These are phyloP conservation scores for Ammodramus savannarum DNA, from an alignment of 2,113 vertebrate species.

Conservation along the genomic window DNA sequence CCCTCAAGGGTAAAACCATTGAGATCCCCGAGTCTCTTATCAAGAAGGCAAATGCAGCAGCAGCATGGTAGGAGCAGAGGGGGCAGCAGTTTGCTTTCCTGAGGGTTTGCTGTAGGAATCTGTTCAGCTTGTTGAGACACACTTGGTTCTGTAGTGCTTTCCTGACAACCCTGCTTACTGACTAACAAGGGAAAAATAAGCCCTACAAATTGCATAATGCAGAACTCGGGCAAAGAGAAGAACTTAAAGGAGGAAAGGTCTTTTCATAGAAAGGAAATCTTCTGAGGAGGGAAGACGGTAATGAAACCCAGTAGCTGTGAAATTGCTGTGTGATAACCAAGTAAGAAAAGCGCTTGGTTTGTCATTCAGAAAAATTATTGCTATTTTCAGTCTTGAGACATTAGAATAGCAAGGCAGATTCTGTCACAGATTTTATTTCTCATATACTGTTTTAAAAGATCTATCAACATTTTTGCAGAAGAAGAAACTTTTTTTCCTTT, in stretches of 20 bases:
- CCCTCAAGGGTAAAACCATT: background rate
- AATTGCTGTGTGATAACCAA: constrained; percentile 24
- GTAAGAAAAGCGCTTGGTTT: background rate
- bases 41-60: background rate
- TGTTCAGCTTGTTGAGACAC: background rate
- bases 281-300: background rate
- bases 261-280: background rate
- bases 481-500: background rate
- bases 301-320: constrained; percentile 18
- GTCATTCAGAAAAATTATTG: constrained; percentile 28
- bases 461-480: background rate
- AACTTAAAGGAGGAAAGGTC: background rate
- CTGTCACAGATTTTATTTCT: background rate
- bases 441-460: background rate
- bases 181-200: background rate
- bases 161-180: background rate
- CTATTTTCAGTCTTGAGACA: background rate
- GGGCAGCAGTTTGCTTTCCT: background rate
- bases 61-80: background rate
- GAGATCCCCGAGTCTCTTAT: background rate
- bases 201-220: background rate
- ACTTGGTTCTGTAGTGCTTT: background rate
- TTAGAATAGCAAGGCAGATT: background rate
- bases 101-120: background rate
- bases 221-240: background rate